Evolutionary conservation across 2,797 vertebrate genomes (phyloP).

Genomic region (Petrocephalus sullivani): DNA sequence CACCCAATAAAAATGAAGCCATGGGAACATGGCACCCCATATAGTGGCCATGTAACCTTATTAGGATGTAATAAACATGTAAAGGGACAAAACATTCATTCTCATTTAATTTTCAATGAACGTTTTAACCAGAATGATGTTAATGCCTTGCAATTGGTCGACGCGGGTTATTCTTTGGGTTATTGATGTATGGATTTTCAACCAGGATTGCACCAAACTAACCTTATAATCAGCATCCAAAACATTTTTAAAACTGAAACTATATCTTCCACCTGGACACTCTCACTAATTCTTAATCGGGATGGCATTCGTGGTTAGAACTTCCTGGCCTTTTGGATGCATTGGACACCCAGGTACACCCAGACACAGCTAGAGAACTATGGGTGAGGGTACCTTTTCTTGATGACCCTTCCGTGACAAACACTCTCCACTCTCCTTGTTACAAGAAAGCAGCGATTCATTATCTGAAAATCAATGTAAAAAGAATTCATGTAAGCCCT

Average conservation of each 20-base stretch:
- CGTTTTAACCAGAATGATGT: too few species aligned
- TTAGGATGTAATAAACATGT: too few species aligned
- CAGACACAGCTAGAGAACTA: not conserved
- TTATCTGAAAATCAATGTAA: not conserved
- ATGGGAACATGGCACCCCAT: too few species aligned
- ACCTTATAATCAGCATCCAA: not conserved
- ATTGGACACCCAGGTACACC: not conserved
- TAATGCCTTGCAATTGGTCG: too few species aligned
- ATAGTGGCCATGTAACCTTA: too few species aligned
- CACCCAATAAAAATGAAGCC: not conserved
- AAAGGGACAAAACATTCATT: too few species aligned
- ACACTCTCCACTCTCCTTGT: not conserved
- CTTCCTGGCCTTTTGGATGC: not conserved
- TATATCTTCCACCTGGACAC: not conserved
- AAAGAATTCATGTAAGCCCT: not conserved
- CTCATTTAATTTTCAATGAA: too few species aligned
- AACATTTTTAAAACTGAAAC: not conserved
- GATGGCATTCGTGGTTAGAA: not conserved
- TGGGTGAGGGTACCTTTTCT: not conserved
- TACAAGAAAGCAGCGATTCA: not conserved
- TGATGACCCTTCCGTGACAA: not conserved
- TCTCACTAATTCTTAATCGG: not conserved
- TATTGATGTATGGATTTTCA: not conserved
- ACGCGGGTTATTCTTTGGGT: not conserved
- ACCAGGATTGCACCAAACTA: not conserved